Evolutionary conservation across 2,113 vertebrate genomes (phyloP).

Genomic region (Asarcornis scutulata): DNA sequence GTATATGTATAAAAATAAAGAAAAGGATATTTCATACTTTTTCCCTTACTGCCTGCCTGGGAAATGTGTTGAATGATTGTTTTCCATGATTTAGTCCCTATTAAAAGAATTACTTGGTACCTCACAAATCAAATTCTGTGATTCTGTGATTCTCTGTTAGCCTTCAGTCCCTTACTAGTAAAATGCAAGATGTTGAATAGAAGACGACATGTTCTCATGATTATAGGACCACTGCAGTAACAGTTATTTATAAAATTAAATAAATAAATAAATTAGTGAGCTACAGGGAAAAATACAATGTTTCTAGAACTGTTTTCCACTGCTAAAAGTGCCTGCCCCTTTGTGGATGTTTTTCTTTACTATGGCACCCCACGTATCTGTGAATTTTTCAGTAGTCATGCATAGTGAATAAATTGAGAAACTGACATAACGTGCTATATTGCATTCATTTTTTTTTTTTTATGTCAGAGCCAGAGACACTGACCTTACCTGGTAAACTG

Average conservation of each 20-base stretch:
- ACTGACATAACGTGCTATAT: not conserved
- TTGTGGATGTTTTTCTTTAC: not conserved
- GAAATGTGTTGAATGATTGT: not conserved
- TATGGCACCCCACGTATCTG: rapidly evolving
- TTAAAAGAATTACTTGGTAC: not conserved
- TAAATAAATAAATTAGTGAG: not conserved
- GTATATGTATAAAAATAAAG: not conserved
- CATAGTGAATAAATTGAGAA: not conserved
- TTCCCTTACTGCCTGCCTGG: not conserved
- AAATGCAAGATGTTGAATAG: not conserved
- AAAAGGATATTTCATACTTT: not conserved
- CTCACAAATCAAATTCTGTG: too few relatives aligned
- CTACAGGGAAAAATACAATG: not conserved
- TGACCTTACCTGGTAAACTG: not conserved
- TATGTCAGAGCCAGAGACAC: not conserved
- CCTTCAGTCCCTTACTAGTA: not conserved
- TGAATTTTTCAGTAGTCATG: not conserved
- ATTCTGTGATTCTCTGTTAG: too few relatives aligned
- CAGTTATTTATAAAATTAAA: not conserved
- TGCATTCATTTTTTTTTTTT: not conserved
- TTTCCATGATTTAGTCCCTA: not conserved
- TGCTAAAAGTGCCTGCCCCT: not conserved
- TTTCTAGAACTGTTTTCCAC: not conserved
- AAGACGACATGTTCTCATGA: not conserved
- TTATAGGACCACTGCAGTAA: not conserved